Conservation (phyloP, 2,797 vertebrate genomes). For the Ciconia nigra region DNA sequence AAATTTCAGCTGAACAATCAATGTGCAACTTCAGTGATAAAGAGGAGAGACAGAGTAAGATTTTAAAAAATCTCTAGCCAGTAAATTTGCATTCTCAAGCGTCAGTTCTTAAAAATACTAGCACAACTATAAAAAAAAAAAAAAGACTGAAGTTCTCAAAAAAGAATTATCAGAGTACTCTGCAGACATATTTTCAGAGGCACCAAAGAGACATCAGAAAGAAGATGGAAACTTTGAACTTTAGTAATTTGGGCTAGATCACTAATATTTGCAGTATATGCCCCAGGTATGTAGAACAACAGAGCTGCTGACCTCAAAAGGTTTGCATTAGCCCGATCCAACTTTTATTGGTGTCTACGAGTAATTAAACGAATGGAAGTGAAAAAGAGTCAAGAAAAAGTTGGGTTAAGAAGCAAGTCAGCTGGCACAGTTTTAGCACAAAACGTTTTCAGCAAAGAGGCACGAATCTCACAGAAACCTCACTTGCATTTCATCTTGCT, state of each 20-base stretch:
- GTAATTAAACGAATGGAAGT: not conserved
- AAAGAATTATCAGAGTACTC: not conserved
- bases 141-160: not conserved
- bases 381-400: not conserved
- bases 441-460: constrained; percentile 44
- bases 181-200: constrained; percentile 24
- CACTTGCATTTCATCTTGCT: not conserved
- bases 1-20: not conserved
- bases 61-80: not conserved
- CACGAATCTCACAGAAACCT: constrained; percentile 39
- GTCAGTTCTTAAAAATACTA: not conserved
- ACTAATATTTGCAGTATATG: not conserved
- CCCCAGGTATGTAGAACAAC: constrained; percentile 31
- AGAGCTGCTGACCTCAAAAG: constrained; percentile 54
- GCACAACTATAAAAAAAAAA: not conserved
- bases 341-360: not conserved
- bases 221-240: constrained; percentile 40
- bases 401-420: constrained; percentile 15
- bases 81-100: not conserved
- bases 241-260: constrained; percentile 19
- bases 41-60: not conserved
- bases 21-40: not conserved
- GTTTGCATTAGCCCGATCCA: not conserved
- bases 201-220: constrained; percentile 62
- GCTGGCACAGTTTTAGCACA: constrained; percentile 1